Evolutionary conservation across 2,113 vertebrate species (phyloP).

Genomic region (Clarias macrocephalus): DNA sequence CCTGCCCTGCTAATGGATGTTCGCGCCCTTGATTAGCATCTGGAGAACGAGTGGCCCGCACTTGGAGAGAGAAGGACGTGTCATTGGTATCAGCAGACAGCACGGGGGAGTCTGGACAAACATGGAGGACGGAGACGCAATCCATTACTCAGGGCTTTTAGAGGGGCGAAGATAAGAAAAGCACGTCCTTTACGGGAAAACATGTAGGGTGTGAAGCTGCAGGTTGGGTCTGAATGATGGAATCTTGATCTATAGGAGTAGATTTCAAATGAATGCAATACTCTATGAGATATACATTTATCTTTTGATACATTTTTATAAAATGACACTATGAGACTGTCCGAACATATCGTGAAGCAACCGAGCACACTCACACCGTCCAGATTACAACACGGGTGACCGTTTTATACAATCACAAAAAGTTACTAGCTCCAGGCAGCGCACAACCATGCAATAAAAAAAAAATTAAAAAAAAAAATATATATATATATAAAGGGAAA

Average conservation of each 20-base stretch:
- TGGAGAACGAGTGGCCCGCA: background rate
- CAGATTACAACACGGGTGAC: no score
- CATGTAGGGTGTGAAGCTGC: background rate
- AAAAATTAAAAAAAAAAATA: no score
- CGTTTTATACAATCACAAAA: no score
- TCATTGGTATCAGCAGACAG: conserved; percentile 34
- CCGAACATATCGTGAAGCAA: no score
- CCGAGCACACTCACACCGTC: no score
- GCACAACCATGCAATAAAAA: no score
- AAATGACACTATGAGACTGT: no score
- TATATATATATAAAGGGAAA: no score
- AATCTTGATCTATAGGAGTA: background rate
- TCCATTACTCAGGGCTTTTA: conserved; percentile 8
- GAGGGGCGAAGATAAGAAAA: background rate
- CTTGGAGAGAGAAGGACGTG: conserved; percentile 15
- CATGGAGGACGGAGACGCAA: background rate
- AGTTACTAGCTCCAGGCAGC: no score
- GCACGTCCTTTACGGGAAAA: background rate
- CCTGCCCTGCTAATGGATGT: conserved; percentile 44
- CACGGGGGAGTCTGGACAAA: conserved; percentile 12
- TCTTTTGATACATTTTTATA: no score
- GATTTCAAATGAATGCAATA: no score
- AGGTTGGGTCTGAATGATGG: background rate
- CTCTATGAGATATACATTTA: no score
- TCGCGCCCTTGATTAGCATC: conserved; percentile 54